Evolutionary conservation across 2,113 vertebrate species (phyloP), one percentile per base, ranked within the genome.

Genomic region (Takifugu flavidus): DNA sequence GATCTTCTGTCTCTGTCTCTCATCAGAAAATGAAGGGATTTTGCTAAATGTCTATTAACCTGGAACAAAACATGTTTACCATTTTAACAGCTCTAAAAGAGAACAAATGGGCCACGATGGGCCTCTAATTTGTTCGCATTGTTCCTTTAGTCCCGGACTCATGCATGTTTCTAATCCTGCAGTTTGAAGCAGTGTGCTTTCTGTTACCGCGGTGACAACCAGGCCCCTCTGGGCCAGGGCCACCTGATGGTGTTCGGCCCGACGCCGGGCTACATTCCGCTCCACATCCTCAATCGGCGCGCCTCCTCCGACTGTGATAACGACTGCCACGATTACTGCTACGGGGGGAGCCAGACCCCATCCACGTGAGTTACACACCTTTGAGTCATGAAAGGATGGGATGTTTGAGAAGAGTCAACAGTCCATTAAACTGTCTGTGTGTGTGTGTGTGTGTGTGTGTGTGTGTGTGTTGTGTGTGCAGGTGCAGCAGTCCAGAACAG

Each of bases 171-270:
- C n/a, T 49, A 7, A 1, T 7, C 50, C 27, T 2, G 0, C 86
- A 99, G 95, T 67, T 92, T 96, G 86, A 95, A 94, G 90, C 94
- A 95, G 87, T 99, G 97, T 82, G 96, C 95, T 85, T 99, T 99
- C 87, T 99, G 97, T 90, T 95, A 95, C 87, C 93, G 93, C 80
- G 95, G 94, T 56, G 93, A 94, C 56, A 85, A 91, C 5, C 47
- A 49, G 56, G 94, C 94, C 84, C 91, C 93, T 15, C 89, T 98
- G 86, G 97, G 96, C 69, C 96, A 98, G 91, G 97, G 96, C 49
- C 94, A 93, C 65, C 88, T 99, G 75, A 94, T 93, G 77, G 92
- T 93, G 53, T 99, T 96, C 34, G 87, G 93, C 75, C 94, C 95
- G 5, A 95, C 96, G 1, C 94, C 94, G 8, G 96, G 92, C 65